Evolutionary conservation across 2,113 vertebrate species (phyloP).

Genomic region (Hippocampus abdominalis): DNA sequence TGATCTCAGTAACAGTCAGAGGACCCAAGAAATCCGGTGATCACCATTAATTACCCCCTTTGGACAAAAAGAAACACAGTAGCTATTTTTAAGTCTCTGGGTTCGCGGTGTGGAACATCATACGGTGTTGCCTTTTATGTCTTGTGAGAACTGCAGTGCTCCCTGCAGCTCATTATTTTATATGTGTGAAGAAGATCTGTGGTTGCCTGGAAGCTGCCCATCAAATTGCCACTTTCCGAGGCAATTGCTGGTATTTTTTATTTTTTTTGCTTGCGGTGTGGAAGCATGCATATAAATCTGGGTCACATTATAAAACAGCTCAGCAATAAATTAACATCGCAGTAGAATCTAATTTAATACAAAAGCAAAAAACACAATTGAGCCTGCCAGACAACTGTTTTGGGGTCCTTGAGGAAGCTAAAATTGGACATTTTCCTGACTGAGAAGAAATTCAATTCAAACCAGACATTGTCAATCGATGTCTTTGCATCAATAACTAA

Average conservation of each 20-base stretch:
- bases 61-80: neutral
- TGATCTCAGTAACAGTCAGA: neutral
- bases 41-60: neutral
- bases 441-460: neutral
- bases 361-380: neutral
- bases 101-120: neutral
- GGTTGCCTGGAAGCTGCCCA: neutral
- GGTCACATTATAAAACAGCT: conserved; percentile 2
- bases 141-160: neutral
- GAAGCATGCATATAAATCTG: neutral
- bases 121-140: neutral
- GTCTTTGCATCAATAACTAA: neutral
- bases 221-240: neutral
- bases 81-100: neutral
- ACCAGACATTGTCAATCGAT: neutral
- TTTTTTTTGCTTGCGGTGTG: neutral
- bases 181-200: neutral
- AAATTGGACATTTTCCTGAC: conserved; percentile 1
- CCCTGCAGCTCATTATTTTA: conserved; percentile 26
- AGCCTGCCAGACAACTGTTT: conserved; percentile 20
- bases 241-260: neutral
- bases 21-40: neutral
- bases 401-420: conserved; percentile 14
- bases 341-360: neutral
- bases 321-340: neutral